phyloP scores from a whole-genome alignment of 2,888 invertebrate species.

The Lasioglossum lativentre region DNA sequence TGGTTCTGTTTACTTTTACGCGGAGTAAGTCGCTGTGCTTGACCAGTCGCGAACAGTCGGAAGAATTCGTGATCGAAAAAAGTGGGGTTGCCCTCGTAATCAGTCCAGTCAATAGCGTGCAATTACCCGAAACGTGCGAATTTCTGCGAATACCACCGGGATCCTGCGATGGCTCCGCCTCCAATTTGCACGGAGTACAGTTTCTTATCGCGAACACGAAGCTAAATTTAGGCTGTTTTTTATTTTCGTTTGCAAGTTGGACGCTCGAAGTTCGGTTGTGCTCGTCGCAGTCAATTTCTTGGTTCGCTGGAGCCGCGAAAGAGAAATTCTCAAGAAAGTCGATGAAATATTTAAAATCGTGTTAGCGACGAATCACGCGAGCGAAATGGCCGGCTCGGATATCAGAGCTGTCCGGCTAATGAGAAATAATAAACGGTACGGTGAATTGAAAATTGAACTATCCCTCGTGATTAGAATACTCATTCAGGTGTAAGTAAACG shows the following conservation, averaged over 20 bases:
- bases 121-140: conserved; percentile 30
- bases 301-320: neutral
- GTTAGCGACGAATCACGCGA: conserved; percentile 40
- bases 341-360: conserved; percentile 23
- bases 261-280: neutral
- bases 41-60: too few relatives aligned
- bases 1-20: too few relatives aligned
- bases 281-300: conserved; percentile 11
- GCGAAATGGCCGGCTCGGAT: neutral
- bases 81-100: neutral
- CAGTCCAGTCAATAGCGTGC: conserved; percentile 22
- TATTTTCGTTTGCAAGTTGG: neutral
- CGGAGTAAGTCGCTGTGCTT: too few relatives aligned
- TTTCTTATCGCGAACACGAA: neutral
- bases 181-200: neutral
- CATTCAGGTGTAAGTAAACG: conserved; percentile 20
- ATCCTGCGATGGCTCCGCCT: neutral
- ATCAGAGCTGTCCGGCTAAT: conserved; percentile 18
- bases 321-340: conserved; percentile 48
- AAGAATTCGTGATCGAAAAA: too few relatives aligned
- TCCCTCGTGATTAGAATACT: conserved; percentile 21
- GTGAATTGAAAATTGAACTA: conserved; percentile 22
- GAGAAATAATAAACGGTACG: conserved; percentile 15
- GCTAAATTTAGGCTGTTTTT: neutral
- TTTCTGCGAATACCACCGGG: neutral